These are phyloP conservation scores for Pemphigus obesinymphae DNA, from an alignment of 1,140 invertebrate genomes.

Conservation along the genomic window DNA sequence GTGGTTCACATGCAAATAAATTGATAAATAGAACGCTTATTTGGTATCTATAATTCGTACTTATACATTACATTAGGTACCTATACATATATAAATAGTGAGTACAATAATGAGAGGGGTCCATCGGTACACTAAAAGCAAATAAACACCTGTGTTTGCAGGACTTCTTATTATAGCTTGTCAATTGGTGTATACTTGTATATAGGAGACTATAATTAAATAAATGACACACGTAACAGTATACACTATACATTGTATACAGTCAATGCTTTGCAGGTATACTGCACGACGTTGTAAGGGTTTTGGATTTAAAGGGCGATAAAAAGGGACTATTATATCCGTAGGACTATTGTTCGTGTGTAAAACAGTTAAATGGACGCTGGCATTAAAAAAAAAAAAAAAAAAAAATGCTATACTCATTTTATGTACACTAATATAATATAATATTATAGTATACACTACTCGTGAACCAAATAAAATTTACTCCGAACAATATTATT, in stretches of 20 bases:
- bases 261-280: not conserved
- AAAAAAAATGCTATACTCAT: not conserved
- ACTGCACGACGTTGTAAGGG: not conserved
- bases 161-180: conserved; percentile 10
- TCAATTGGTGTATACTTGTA: not conserved
- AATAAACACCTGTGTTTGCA: conserved; percentile 39
- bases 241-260: too few relatives aligned
- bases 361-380: not conserved
- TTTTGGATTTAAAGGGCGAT: not conserved
- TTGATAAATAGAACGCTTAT: not conserved
- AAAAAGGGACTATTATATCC: not conserved
- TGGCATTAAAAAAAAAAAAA: not conserved
- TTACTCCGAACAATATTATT: not conserved
- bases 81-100: too few relatives aligned
- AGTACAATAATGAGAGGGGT: not conserved
- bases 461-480: not conserved
- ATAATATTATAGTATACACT: not conserved
- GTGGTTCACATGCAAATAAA: not conserved
- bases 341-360: not conserved
- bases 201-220: not conserved
- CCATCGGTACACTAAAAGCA: not conserved
- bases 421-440: too few relatives aligned
- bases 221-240: conserved; percentile 3
- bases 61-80: not conserved
- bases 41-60: not conserved